These are phyloP conservation scores for Aramus guarauna DNA, from an alignment of 2,113 vertebrate genomes.

Conservation along the genomic window DNA sequence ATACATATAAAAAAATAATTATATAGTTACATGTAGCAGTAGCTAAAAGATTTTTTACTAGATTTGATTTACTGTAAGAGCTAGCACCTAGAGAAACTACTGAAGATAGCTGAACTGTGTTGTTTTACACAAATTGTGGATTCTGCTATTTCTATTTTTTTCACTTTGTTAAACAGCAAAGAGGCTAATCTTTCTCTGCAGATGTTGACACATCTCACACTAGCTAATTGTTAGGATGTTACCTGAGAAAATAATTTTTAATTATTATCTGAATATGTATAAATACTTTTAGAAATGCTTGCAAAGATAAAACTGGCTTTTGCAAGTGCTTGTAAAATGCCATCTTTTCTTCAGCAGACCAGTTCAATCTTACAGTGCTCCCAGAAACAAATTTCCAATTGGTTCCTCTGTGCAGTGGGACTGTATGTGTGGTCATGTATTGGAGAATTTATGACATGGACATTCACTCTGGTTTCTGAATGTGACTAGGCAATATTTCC, in stretches of 20 bases:
- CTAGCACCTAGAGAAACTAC: neutral
- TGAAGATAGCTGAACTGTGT: neutral
- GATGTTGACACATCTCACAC: neutral
- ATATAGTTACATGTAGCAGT: neutral
- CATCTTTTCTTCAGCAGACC: neutral
- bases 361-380: neutral
- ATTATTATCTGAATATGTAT: neutral
- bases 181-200: neutral
- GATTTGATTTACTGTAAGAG: neutral
- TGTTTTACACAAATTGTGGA: neutral
- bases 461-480: neutral
- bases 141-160: neutral
- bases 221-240: neutral
- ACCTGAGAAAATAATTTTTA: neutral
- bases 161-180: neutral
- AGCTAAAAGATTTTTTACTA: neutral
- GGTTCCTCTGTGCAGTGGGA: neutral
- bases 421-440: neutral
- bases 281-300: neutral
- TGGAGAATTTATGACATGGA: neutral
- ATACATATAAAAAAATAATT: neutral
- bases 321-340: neutral
- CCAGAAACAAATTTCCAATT: neutral
- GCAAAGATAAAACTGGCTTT: neutral
- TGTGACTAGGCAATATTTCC: constrained; percentile 86